phyloP scores from a whole-genome alignment of 2,888 invertebrate genomes.

The Cryptocheilus praepositus region DNA sequence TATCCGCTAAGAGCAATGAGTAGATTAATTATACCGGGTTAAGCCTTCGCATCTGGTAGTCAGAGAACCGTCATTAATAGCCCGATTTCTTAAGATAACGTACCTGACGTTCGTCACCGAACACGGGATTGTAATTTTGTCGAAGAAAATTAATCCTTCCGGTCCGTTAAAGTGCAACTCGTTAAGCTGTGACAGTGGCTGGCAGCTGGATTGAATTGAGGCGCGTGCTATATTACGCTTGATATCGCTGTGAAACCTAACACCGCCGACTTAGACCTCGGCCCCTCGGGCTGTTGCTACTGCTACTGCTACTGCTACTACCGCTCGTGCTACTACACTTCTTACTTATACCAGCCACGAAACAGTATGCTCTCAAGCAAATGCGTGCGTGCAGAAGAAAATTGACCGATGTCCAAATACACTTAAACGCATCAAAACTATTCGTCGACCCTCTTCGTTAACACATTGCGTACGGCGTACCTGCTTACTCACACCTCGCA shows the following conservation, averaged over 20 bases:
- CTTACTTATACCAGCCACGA: not conserved
- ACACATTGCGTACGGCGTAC: too few relatives aligned
- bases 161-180: constrained; percentile 55
- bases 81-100: not conserved
- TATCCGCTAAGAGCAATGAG: too few relatives aligned
- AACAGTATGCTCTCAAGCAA: not conserved
- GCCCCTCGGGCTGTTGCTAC: constrained; percentile 48
- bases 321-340: constrained; percentile 15
- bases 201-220: constrained; percentile 63
- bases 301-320: constrained; percentile 18
- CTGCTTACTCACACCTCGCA: too few relatives aligned
- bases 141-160: constrained; percentile 57
- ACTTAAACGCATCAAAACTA: too few relatives aligned
- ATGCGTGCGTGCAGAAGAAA: too few relatives aligned
- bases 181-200: constrained; percentile 51
- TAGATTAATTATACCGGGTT: too few relatives aligned
- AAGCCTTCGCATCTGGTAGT: too few relatives aligned
- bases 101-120: constrained; percentile 23
- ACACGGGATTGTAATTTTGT: constrained; percentile 15
- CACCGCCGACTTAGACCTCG: constrained; percentile 58
- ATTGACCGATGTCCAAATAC: too few relatives aligned
- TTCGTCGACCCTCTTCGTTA: too few relatives aligned
- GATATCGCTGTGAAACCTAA: constrained; percentile 65
- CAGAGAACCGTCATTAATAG: too few relatives aligned
- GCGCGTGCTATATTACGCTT: constrained; percentile 64